Base-by-base conservation (phyloP, 1,140 invertebrate genomes). In the Diorhabda sublineata region DNA sequence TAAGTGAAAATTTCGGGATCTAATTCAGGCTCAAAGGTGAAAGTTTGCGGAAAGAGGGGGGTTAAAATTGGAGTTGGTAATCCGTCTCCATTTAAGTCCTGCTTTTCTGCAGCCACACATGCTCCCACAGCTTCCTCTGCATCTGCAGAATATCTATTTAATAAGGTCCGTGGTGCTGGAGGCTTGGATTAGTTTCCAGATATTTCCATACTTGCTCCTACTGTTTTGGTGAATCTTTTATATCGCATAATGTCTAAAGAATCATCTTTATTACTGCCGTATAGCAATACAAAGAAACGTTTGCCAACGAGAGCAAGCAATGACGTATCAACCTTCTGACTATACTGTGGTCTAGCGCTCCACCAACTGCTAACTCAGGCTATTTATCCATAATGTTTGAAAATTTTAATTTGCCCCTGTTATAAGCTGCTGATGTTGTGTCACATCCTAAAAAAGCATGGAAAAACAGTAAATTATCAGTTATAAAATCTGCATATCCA, bases 391-490 rank as follows among this genome's bases (percentile, higher is more conserved):
- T 3, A 47, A 9, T 6, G 58, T 60, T 67, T 3, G 42, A 3
- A 11, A 68, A 11, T 41, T 58, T 42, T 56, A 61, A 42, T 67
- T 58, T 58, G 61, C 57, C 52, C 57, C 72, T 88, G 87, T 87
- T 85, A 96, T 93, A 78, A 91, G 87, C 79, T 95, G 86, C 56
- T 94, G 95, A 78, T 97, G 95, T 70, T 97, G 95, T 70, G 94
- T 91, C 82, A 97, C 94, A 66, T 95, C 95, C 82, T 97, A 97
- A 62, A 95, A 75, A 74, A 26, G 1, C 26, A 26, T 26, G 26
- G 26, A 26, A 26, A 26, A 26, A 26, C 26, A 26, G 26, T 26
- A 26, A 1, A 26, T 26, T 26, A 26, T 26, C 26, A 26, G 26
- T 26, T 26, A 26, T 26, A 26, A 26, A 26, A 26, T 26, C 26